Conservation (phyloP, 2,113 vertebrate genomes). For the Potamarius usumacintae region DNA sequence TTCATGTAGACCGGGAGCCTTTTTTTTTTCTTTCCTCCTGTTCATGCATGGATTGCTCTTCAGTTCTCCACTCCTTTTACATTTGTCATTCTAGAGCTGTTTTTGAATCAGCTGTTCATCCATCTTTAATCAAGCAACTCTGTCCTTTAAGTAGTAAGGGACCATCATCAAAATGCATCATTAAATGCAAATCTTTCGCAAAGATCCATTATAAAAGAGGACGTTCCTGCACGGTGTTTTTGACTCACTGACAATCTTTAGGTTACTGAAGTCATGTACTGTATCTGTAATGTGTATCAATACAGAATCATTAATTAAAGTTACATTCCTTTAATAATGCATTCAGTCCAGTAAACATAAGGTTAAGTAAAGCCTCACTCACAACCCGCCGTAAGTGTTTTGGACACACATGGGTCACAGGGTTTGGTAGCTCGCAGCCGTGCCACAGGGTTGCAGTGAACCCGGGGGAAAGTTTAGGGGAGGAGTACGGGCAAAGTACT, state of each 20-base stretch:
- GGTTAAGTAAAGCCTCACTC: neutral
- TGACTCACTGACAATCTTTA: neutral
- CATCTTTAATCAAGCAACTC: neutral
- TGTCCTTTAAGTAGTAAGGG: neutral
- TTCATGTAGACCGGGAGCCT: neutral
- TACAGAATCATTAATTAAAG: neutral
- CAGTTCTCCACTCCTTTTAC: no score
- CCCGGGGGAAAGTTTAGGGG: no score
- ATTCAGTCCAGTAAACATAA: neutral
- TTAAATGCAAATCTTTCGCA: no score
- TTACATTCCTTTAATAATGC: neutral
- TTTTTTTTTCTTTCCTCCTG: neutral
- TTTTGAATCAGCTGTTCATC: neutral
- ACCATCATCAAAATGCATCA: no score
- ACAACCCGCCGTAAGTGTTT: no score
- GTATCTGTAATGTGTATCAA: neutral
- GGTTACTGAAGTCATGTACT: neutral
- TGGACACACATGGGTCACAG: no score
- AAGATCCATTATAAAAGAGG: no score
- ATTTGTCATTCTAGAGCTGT: neutral
- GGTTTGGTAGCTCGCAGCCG: no score
- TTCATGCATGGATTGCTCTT: neutral
- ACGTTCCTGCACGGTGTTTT: neutral
- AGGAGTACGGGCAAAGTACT: no score
- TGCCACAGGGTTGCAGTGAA: no score